Conservation (phyloP, 2,113 vertebrate species). For the Charadrius vociferus region DNA sequence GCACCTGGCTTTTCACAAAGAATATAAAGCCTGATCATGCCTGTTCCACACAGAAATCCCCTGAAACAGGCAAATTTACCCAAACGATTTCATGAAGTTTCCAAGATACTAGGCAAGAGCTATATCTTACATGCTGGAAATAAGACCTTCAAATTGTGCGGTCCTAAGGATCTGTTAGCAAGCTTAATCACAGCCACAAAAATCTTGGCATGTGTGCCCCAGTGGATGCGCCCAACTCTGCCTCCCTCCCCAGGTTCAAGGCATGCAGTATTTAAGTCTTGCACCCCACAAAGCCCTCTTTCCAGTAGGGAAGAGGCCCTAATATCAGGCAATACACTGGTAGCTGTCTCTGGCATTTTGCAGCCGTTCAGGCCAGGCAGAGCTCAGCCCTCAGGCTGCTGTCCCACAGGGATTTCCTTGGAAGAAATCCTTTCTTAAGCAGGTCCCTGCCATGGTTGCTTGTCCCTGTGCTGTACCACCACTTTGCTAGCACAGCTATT, state of each 20-base stretch:
- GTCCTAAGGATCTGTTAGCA: background rate
- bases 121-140: background rate
- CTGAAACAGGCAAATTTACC: background rate
- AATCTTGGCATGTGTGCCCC: background rate
- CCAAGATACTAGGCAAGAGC: background rate
- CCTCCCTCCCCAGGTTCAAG: background rate
- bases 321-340: background rate
- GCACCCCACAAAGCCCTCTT: background rate
- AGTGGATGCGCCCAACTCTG: background rate
- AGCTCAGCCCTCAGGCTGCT: fast-evolving
- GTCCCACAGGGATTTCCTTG: background rate
- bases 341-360: background rate
- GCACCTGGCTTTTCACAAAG: background rate
- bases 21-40: background rate
- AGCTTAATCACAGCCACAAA: background rate
- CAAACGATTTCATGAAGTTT: background rate
- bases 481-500: background rate
- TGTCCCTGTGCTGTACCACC: fast-evolving
- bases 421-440: background rate
- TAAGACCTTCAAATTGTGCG: background rate
- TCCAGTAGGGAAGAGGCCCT: background rate
- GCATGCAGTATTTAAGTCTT: background rate
- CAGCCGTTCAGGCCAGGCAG: background rate
- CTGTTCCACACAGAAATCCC: background rate
- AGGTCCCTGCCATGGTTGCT: background rate